These are phyloP conservation scores for Ameiurus melas DNA, from an alignment of 2,113 vertebrate species.

Conservation along the genomic window DNA sequence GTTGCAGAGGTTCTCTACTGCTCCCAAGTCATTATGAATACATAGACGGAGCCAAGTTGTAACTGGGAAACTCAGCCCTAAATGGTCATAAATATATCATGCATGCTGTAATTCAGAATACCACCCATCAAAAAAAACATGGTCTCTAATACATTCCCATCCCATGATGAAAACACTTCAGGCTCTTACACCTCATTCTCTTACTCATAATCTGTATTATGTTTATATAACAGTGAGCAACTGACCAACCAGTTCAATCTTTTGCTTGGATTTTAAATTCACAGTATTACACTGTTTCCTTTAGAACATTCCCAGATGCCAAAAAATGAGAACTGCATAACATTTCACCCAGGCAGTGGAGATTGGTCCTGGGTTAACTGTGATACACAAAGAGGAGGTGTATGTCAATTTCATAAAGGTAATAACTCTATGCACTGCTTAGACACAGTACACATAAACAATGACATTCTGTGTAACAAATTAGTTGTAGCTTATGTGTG, in stretches of 20 bases:
- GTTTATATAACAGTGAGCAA: background rate
- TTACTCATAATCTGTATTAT: background rate
- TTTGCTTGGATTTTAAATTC: conserved; percentile 27
- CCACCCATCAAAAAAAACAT: conserved; percentile 70
- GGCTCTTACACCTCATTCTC: background rate
- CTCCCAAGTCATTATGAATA: conserved; percentile 21
- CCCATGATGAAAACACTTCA: conserved; percentile 49
- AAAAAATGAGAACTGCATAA: conserved; percentile 56
- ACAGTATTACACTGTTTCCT: conserved; percentile 39
- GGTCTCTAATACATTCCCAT: conserved; percentile 66
- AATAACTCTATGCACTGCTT: background rate
- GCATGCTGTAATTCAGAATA: conserved; percentile 65
- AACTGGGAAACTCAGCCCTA: conserved; percentile 54
- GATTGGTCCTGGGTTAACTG: conserved; percentile 52
- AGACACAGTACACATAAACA: background rate
- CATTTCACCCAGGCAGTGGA: conserved; percentile 64
- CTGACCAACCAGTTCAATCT: conserved; percentile 2
- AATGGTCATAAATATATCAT: conserved; percentile 69
- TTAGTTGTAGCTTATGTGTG: background rate
- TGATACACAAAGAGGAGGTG: conserved; percentile 57
- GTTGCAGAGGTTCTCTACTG: background rate
- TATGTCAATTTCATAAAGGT: conserved; percentile 75
- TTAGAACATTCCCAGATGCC: conserved; percentile 36
- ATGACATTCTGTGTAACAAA: background rate
- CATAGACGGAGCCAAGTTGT: conserved; percentile 50